A percentile compares a stretch with the other conserved stretches of the same genome.
These are phyloP conservation scores for Tapirus indicus DNA, from an alignment of 2,797 vertebrate genomes.

Conservation along the genomic window DNA sequence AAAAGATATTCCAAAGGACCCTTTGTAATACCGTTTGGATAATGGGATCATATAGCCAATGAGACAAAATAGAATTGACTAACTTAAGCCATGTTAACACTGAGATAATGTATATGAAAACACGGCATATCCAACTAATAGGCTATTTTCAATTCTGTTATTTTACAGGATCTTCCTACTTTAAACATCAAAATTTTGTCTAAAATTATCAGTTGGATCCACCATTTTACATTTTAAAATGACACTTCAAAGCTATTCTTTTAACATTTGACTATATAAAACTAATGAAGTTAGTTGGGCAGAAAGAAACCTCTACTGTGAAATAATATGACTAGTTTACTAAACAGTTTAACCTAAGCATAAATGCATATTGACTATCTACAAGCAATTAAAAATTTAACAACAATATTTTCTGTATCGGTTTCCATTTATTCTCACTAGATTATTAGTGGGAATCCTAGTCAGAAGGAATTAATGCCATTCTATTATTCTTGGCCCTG, in stretches of 20 bases:
- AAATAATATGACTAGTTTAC: neutral
- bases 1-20: neutral
- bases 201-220: neutral
- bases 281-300: neutral
- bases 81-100: neutral
- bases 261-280: neutral
- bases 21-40: neutral
- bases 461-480: neutral
- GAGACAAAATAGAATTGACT: neutral
- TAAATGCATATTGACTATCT: neutral
- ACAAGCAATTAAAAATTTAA: neutral
- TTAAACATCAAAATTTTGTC: neutral
- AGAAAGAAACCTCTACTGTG: neutral
- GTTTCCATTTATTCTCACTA: neutral
- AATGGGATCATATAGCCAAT: neutral
- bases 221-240: neutral
- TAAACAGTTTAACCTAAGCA: neutral
- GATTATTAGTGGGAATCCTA: neutral
- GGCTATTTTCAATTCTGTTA: neutral
- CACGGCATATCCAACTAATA: neutral
- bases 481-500: neutral
- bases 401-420: neutral
- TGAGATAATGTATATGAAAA: neutral
- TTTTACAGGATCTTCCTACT: neutral
- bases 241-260: neutral